These are phyloP conservation scores for Oryzias celebensis DNA, from an alignment of 2,113 vertebrate species.

Conservation along the genomic window DNA sequence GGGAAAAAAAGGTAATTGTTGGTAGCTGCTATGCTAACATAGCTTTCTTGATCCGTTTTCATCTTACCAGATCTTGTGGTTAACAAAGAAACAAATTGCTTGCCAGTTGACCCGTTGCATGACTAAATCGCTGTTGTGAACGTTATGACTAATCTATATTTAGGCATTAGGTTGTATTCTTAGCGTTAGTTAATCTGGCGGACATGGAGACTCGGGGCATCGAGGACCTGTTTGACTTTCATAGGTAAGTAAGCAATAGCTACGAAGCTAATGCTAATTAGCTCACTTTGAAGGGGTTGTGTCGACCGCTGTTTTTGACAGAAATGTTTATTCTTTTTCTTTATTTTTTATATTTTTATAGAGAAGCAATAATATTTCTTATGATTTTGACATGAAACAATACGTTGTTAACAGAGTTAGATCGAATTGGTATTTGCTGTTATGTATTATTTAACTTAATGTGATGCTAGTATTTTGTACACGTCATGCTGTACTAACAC, in stretches of 20 bases:
- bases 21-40: constrained; percentile 40
- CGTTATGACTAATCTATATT: constrained; percentile 61
- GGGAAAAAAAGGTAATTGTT: not conserved
- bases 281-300: not conserved
- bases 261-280: constrained; percentile 4
- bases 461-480: not conserved
- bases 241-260: constrained; percentile 70
- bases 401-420: too few species aligned
- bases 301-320: too few species aligned
- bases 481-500: too few species aligned
- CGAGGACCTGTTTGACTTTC: constrained; percentile 82
- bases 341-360: too few species aligned
- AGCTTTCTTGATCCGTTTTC: not conserved
- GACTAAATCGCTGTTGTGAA: constrained; percentile 22
- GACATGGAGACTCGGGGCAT: constrained; percentile 78
- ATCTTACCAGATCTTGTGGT: not conserved
- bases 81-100: not conserved
- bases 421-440: not conserved
- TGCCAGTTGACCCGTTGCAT: not conserved
- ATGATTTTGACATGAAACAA: too few species aligned
- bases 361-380: too few species aligned
- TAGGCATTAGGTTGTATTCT: constrained; percentile 41
- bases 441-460: not conserved
- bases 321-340: too few species aligned
- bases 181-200: constrained; percentile 54